Percentiles rank a stretch among this genome's conserved stretches.
phyloP scores from a whole-genome alignment of 2,888 invertebrate genomes.

The Melinaea menophilus region DNA sequence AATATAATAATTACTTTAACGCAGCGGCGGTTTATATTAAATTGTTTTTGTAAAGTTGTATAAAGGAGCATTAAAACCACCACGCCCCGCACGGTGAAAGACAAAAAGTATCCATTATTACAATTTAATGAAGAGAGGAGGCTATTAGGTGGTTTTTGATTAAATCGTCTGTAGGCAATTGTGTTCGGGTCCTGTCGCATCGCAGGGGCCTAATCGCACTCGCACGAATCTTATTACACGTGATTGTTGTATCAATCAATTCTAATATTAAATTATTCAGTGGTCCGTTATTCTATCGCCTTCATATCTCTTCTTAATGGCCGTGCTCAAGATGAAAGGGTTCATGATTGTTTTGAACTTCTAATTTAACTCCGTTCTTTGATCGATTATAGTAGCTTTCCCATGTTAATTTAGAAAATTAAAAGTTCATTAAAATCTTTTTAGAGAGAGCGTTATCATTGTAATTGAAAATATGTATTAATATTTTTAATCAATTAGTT shows the following conservation, averaged over 20 bases:
- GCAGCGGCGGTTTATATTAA: conserved; percentile 22
- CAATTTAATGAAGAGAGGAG: conserved; percentile 72
- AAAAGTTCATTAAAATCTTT: not conserved
- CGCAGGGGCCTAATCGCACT: conserved; percentile 64
- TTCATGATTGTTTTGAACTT: not conserved
- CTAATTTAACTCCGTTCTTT: conserved; percentile 1
- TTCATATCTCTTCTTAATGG: conserved; percentile 57
- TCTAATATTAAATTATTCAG: conserved; percentile 76
- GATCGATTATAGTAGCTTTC: not conserved
- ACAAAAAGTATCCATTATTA: conserved; percentile 68
- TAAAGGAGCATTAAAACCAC: conserved; percentile 24
- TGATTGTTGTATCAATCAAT: conserved; percentile 77
- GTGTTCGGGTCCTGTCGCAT: conserved; percentile 52
- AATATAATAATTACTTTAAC: conserved; percentile 31
- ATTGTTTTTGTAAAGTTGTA: conserved; percentile 2
- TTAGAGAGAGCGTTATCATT: too few relatives aligned
- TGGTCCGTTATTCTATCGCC: conserved; percentile 73
- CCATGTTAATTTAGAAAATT: conserved; percentile 42
- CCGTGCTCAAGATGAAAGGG: conserved; percentile 38
- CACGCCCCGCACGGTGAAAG: conserved; percentile 52
- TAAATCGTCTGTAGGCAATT: conserved; percentile 70
- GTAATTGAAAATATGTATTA: too few relatives aligned
- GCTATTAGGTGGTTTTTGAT: conserved; percentile 70
- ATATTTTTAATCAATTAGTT: too few relatives aligned
- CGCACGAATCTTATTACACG: conserved; percentile 73